Evolutionary conservation across 1,140 invertebrate species (phyloP), one percentile per base, ranked within the genome.

Genomic region (Gryllus bimaculatus): DNA sequence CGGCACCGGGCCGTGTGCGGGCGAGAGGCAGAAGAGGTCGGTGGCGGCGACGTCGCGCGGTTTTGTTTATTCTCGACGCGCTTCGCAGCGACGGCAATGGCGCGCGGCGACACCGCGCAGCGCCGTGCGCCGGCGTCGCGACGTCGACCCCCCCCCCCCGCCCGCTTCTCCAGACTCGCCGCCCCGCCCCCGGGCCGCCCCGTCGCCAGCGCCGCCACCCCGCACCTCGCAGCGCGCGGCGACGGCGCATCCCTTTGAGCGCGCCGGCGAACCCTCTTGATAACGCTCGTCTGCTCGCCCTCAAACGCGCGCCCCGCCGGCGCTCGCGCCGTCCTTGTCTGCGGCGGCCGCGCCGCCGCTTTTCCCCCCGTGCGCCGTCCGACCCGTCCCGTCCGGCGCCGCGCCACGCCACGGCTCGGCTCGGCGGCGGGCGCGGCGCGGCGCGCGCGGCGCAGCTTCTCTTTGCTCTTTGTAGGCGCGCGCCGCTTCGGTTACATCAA

Each of bases 401-500:
- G 1, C 26, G 26, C 26, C n/a, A 5, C 26, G 26, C 26, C 26
- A 39, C 1, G 18, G 54, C 18, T 10, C 54, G 54, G 54, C 54
- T 10, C 54, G 54, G 54, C 18, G 54, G 10, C 10, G 54, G 10
- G 18, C 54, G 54, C 2, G 2, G 54, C 0, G 54, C 18, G 54
- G 54, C 10, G 54, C 2, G 54, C 10, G 10, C 10, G 54, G 54
- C 54, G 54, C 54, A 66, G 54, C 54, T 66, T 66, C 54, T 66
- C 54, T 66, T 66, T 66, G 54, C 54, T 66, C 54, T 66, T 66
- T 66, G 54, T 66, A 66, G 54, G 54, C 10, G 54, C 54, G 54
- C 54, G 54, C 54, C 54, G 54, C 54, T 66, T 66, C 54, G 54
- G 54, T 66, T 66, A 66, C 54, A 66, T 66, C 54, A 66, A 66